Base-by-base conservation (phyloP, 2,113 vertebrate genomes). In the Gnathonemus longibarbis region DNA sequence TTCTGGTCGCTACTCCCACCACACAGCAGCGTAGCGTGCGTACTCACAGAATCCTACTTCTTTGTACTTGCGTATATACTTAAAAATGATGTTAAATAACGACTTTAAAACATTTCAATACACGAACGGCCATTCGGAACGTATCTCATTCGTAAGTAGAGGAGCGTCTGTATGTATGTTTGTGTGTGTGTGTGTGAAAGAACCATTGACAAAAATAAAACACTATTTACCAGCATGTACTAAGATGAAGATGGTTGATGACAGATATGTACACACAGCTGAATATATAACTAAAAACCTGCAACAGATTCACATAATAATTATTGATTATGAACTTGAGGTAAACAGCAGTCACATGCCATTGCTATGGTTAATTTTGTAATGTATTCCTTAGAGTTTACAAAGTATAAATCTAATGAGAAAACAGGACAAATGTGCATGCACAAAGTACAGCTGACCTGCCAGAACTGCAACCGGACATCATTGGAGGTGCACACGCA, bases 21-120 rank as follows among this genome's bases (percentile, higher is more conserved):
- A 0, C 0, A 1, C 8, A 0, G 46, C 46, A 9, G 46, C 1
- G 8, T 48, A 48, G 46, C 1, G 46, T 48, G 0, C 8, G 1
- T 48, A 9, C 46, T 48, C 46, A 1, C 46, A 9, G 46, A 1
- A 48, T 48, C 46, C 46, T 48, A 48, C 7, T 48, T 48, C 48
- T 49, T 49, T 49, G 48, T 49, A 49, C 10, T 11, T 49, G 48
- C 10, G 10, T 49, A 49, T 49, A 49, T 2, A 2, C 48, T 49
- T 49, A 49, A 49, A 49, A 10, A 49, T 49, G 48, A 49, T 49
- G 48, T 11, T 49, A 0, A 9, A 9, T 48, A 9, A 48, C 0
- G 0, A 49, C 48, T 49, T 49, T 11, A 0, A 11, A 11, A 49
- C 48, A 49, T 49, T 49, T 49, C 48, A 49, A 49, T 10, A 11